Evolutionary conservation across 2,113 vertebrate genomes (phyloP).

Genomic region (Podocnemis expansa): DNA sequence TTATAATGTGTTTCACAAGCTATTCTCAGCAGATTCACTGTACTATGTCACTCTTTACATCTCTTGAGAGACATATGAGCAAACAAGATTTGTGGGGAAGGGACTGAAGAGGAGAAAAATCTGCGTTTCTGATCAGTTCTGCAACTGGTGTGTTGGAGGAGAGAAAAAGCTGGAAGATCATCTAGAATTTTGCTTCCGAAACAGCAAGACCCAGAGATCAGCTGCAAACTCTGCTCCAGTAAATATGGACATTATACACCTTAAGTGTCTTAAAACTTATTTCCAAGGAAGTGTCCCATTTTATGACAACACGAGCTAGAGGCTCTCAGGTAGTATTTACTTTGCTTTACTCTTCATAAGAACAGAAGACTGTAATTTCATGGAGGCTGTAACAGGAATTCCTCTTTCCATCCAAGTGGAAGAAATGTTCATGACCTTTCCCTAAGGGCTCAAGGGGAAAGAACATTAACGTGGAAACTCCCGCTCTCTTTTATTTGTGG

Average conservation of each 20-base stretch:
- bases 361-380: constrained; percentile 55
- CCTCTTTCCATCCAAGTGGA: constrained; percentile 53
- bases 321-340: constrained; percentile 56
- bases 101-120: constrained; percentile 16
- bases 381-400: constrained; percentile 51
- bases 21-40: constrained; percentile 71
- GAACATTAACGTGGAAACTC: constrained; percentile 60
- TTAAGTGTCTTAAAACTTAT: constrained; percentile 16
- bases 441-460: constrained; percentile 37
- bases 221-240: constrained; percentile 34
- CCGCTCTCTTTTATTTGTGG: constrained; percentile 44
- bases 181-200: constrained; percentile 45
- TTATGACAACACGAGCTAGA: constrained; percentile 46
- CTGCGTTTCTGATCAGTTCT: constrained; percentile 50
- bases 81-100: background rate
- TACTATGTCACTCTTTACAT: constrained; percentile 63
- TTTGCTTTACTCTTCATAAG: constrained; percentile 53
- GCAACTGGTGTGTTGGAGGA: constrained; percentile 40
- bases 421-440: constrained; percentile 55
- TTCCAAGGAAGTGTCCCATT: constrained; percentile 63
- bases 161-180: constrained; percentile 25
- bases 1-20: constrained; percentile 74
- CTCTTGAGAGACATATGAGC: constrained; percentile 54
- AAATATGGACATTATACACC: constrained; percentile 48
- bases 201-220: constrained; percentile 37